Conservation (phyloP, 2,113 vertebrate genomes). For the Poicephalus meyeri region DNA sequence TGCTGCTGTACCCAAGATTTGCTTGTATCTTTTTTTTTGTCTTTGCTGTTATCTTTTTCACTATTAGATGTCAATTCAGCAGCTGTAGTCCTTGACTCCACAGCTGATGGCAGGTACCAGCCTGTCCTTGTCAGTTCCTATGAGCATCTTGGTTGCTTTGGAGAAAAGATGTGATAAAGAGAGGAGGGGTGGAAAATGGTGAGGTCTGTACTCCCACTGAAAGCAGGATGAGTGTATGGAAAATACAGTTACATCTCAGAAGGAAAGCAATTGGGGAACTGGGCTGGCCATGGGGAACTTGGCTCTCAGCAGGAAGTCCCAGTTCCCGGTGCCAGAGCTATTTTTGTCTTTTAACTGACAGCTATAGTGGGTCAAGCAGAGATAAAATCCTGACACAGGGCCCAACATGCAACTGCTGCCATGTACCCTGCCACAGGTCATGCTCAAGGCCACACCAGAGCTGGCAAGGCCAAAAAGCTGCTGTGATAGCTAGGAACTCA, state of each 20-base stretch:
- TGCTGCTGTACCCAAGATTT: neutral
- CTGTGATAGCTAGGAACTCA: neutral
- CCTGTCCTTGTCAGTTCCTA: neutral
- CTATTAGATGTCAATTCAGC: neutral
- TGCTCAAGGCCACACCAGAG: neutral
- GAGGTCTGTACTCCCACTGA: neutral
- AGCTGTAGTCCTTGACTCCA: neutral
- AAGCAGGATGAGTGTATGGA: neutral
- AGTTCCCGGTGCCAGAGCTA: neutral
- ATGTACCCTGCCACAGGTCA: neutral
- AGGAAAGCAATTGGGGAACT: neutral
- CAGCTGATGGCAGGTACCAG: fast-evolving
- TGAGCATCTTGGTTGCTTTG: neutral
- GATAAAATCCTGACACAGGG: neutral
- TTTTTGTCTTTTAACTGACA: conserved; percentile 25
- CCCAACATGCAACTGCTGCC: neutral
- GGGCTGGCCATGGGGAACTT: neutral
- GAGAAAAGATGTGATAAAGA: neutral
- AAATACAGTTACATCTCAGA: neutral
- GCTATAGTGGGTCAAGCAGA: neutral
- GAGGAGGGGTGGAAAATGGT: neutral
- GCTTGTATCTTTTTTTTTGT: neutral
- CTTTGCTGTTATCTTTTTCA: neutral
- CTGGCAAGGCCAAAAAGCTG: neutral
- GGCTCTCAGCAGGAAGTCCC: neutral